Evolutionary conservation across 2,888 invertebrate species (phyloP), one percentile per base, ranked within the genome.

Genomic region (Lycocerus yunnanus): DNA sequence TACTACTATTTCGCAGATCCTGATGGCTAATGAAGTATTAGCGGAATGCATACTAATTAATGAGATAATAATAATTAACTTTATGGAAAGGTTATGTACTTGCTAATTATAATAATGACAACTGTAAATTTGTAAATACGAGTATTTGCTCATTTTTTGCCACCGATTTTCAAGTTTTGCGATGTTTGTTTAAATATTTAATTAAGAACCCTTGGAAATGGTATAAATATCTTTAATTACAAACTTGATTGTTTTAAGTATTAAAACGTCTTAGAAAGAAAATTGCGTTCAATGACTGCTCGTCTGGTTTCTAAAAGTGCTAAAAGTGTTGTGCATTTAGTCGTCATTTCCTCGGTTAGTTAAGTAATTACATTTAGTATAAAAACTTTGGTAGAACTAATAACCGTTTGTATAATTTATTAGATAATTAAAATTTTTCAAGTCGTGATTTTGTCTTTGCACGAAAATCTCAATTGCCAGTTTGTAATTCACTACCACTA

Each of bases 321-420:
- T 63, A 13, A 43, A 71, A 71, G 59, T 71, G 71, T 21, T 20
- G 71, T 66, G 43, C 65, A 66, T 69, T 66, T 71, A 71, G 66
- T 20, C 20, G 20, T 63, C 15, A 18, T n/a, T 63, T 63, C 16
- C 15, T 63, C 20, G 61, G 20, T 63, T 63, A 63, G 61, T 63
- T 63, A n/a, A 63, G 20, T 20, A 63, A 63, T 63, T 63, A 63
- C 15, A 18, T 63, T 63, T n/a, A 18, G 60, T 60, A 60, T 6
- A 60, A 15, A 63, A 63, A 63, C 6, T 16, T 8, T 63, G 14
- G 13, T 13, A 63, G 8, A 63, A 63, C 43, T 43, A 43, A 43
- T 43, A 43, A 43, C 43, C 43, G n/a, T 43, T 43, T 43, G 43
- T 43, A 43, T 43, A 43, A 43, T 43, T 43, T 43, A 43, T 43